These are phyloP conservation scores for Oreochromis tanganicae DNA, from an alignment of 2,113 vertebrate genomes.

Conservation along the genomic window DNA sequence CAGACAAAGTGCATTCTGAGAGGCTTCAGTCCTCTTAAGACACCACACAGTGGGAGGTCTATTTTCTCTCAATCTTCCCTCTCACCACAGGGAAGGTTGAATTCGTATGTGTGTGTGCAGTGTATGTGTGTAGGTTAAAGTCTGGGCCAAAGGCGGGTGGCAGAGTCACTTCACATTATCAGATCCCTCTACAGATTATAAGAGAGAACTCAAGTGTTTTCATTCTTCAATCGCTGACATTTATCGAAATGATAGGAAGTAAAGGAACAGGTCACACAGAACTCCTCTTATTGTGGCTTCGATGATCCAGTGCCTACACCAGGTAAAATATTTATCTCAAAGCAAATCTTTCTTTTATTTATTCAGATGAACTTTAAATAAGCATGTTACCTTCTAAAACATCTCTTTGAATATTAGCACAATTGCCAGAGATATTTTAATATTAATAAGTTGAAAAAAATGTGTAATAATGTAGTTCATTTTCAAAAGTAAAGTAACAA, in stretches of 20 bases:
- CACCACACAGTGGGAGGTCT: slow-evolving; percentile 39
- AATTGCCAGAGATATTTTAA: background rate
- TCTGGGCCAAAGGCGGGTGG: slow-evolving; percentile 18
- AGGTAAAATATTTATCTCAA: background rate
- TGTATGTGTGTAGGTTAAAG: slow-evolving; percentile 26
- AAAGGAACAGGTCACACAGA: background rate
- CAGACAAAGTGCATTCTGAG: slow-evolving; percentile 31
- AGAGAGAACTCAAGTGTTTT: background rate
- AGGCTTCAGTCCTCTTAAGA: slow-evolving; percentile 51
- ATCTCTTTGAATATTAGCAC: background rate
- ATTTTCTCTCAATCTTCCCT: slow-evolving; percentile 52
- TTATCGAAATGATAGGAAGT: background rate
- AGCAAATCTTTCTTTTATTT: background rate
- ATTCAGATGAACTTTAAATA: background rate
- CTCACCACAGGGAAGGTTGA: background rate
- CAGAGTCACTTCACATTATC: slow-evolving; percentile 30
- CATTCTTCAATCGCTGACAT: background rate
- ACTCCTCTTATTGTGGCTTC: background rate
- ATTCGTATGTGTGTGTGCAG: background rate
- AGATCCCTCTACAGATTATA: slow-evolving; percentile 31
- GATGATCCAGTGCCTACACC: background rate
- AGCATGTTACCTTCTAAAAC: background rate
- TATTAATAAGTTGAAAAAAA: background rate
- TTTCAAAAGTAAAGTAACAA: background rate
- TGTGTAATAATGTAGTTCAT: background rate